These are phyloP conservation scores for Ciona savignyi DNA, from an alignment of 23 tunicate genomes.

Conservation along the genomic window DNA sequence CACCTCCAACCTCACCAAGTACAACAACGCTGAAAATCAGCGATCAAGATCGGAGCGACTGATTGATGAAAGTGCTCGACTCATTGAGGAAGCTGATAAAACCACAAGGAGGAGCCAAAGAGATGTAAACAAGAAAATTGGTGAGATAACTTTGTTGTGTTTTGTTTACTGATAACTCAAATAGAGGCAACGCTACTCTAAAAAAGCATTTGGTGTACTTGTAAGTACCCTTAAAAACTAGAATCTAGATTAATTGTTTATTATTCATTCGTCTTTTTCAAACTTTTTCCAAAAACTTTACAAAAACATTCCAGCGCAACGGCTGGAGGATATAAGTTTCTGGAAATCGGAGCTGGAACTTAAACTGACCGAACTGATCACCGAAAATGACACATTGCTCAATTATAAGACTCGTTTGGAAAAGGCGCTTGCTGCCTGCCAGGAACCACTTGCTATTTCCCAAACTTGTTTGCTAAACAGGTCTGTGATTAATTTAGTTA, in stretches of 20 bases:
- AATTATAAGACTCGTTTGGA: constrained; percentile 68
- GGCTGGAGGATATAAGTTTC: constrained; percentile 67
- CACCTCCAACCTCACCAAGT: constrained; percentile 67
- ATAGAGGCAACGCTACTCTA: too few relatives aligned
- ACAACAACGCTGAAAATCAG: constrained; percentile 73
- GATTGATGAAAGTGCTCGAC: constrained; percentile 81
- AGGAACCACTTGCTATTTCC: constrained; percentile 78
- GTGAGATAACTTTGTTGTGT: too few relatives aligned
- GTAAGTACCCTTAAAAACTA: too few relatives aligned
- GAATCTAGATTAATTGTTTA: too few relatives aligned
- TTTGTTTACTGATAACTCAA: too few relatives aligned
- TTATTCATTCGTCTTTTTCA: too few relatives aligned
- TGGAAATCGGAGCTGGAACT: constrained; percentile 78
- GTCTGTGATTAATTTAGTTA: too few relatives aligned
- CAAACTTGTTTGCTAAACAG: constrained; percentile 70
- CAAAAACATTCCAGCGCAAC: constrained; percentile 41
- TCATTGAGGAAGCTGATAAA: constrained; percentile 78
- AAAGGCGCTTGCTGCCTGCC: constrained; percentile 71
- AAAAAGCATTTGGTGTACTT: too few relatives aligned
- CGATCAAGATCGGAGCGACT: constrained; percentile 65
- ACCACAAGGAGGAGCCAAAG: constrained; percentile 74
- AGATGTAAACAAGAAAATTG: constrained; percentile 77
- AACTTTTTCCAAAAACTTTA: too few relatives aligned
- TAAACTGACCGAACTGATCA: constrained; percentile 46
- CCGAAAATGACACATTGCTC: constrained; percentile 61